These are phyloP conservation scores for Pseudoatta argentina DNA, from an alignment of 1,140 invertebrate species.

Conservation along the genomic window DNA sequence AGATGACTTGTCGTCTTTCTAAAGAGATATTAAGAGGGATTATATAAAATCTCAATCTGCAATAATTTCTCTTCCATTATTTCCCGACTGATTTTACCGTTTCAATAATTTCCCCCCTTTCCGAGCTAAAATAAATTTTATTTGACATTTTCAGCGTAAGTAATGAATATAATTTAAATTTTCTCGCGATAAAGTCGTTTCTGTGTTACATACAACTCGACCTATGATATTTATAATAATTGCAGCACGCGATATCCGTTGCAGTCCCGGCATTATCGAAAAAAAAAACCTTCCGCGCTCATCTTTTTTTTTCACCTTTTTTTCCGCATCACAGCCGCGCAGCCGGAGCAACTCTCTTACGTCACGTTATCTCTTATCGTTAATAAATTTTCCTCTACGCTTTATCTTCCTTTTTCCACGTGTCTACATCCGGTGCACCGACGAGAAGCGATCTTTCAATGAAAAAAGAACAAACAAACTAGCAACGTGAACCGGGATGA, in stretches of 20 bases:
- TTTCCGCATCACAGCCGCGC: slow-evolving; percentile 30
- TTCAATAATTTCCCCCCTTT: neutral
- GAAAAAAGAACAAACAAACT: slow-evolving; percentile 49
- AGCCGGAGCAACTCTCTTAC: slow-evolving; percentile 48
- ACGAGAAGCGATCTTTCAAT: slow-evolving; percentile 35
- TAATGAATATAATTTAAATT: slow-evolving; percentile 12
- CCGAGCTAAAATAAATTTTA: slow-evolving; percentile 12
- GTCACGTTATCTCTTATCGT: slow-evolving; percentile 70
- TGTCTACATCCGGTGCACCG: slow-evolving; percentile 51
- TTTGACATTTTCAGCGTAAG: neutral
- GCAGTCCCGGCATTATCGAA: slow-evolving; percentile 33
- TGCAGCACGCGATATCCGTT: slow-evolving; percentile 64
- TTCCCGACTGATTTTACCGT: neutral
- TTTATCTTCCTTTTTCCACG: slow-evolving; percentile 30
- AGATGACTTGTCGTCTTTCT: neutral
- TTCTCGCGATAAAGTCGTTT: neutral
- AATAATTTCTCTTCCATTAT: neutral
- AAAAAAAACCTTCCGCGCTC: neutral
- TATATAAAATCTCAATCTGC: neutral
- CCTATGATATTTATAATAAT: slow-evolving; percentile 78
- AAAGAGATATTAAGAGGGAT: slow-evolving; percentile 1
- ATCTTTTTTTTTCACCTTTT: neutral
- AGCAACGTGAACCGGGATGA: slow-evolving; percentile 38
- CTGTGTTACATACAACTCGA: slow-evolving; percentile 68
- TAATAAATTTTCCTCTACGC: slow-evolving; percentile 68